Evolutionary conservation across 92 coral and sea anemone genomes (phyloP).

Genomic region (Phenganax marumi): DNA sequence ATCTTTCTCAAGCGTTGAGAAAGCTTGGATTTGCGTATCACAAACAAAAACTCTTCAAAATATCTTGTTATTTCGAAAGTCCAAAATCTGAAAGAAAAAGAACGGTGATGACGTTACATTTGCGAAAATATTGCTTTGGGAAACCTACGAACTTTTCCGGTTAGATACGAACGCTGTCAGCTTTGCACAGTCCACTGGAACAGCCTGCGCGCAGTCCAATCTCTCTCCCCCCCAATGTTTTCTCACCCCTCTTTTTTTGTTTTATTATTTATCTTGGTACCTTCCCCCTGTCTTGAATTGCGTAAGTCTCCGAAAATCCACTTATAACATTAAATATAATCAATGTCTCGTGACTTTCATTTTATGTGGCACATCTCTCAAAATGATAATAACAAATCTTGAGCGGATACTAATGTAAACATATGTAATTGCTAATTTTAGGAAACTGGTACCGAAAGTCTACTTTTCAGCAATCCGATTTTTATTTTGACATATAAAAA

Average conservation of each 20-base stretch:
- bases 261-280: too few species aligned
- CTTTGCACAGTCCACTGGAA: too few species aligned
- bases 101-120: conserved; percentile 42
- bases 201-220: too few species aligned
- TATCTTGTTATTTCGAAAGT: background rate
- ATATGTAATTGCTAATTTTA: background rate
- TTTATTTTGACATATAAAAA: background rate
- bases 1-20: background rate
- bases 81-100: conserved; percentile 25
- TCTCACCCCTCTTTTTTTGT: too few species aligned
- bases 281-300: too few species aligned
- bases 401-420: background rate
- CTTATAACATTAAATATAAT: background rate
- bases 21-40: background rate
- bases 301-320: background rate
- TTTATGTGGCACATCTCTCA: background rate
- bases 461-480: conserved; percentile 4
- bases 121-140: conserved; percentile 35
- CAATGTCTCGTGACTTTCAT: conserved; percentile 30
- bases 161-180: background rate
- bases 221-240: too few species aligned
- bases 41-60: background rate
- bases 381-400: background rate
- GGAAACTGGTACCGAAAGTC: conserved; percentile 8
- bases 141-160: conserved; percentile 36